phyloP scores from a whole-genome alignment of 2,888 invertebrate species.

The Graphium colonna region DNA sequence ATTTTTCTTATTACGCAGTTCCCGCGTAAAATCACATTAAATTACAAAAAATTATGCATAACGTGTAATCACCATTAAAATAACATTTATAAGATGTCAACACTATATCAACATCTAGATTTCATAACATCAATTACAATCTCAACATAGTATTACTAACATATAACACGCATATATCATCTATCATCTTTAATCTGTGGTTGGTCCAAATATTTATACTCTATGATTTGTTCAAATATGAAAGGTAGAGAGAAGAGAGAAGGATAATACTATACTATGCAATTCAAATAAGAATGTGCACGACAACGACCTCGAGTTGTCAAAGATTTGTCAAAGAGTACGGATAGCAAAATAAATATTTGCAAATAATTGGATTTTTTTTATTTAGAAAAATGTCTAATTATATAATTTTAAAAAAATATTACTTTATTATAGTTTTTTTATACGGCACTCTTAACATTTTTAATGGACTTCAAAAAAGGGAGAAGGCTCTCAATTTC shows the following conservation, averaged over 20 bases:
- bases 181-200: constrained; percentile 26
- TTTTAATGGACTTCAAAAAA: no score
- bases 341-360: no score
- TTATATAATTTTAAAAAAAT: no score
- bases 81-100: constrained; percentile 8
- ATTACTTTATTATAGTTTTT: no score
- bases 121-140: constrained; percentile 8
- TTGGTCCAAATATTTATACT: constrained; percentile 32
- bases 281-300: no score
- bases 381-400: no score
- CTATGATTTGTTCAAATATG: constrained; percentile 20
- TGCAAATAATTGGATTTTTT: no score
- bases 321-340: no score
- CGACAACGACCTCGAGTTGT: no score
- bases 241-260: constrained; percentile 4
- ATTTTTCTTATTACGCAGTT: constrained; percentile 14
- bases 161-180: constrained; percentile 2
- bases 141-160: constrained; percentile 4
- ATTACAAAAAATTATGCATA: constrained; percentile 14
- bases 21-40: constrained; percentile 7
- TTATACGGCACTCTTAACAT: no score
- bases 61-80: neutral
- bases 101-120: constrained; percentile 12
- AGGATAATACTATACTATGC: constrained; percentile 21
- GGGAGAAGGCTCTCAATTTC: no score